Evolutionary conservation across 2,797 vertebrate genomes (phyloP), one percentile per base, ranked within the genome.

Genomic region (Hoplostethus mediterraneus): DNA sequence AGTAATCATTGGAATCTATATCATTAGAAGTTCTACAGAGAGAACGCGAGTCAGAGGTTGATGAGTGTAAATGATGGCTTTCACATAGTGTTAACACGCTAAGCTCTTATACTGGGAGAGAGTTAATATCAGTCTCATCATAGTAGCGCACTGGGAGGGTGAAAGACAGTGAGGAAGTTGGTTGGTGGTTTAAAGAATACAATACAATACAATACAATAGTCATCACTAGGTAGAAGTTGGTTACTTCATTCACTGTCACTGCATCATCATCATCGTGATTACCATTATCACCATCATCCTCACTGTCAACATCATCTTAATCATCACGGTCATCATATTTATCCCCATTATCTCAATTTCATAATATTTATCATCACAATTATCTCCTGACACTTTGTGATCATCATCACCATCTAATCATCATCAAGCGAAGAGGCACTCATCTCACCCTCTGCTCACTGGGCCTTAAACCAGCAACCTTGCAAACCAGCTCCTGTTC

Each of bases 1-100:
- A 83, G 83, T 77, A 89, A 85, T 90, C 87, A 87, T 79, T 58
- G 65, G 65, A 59, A 21, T 74, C 30, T 62, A 77, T 75, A 63
- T 59, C 38, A 71, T 75, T 75, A 74, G 79, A 68, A 52, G 70
- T 70, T 75, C 40, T 72, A 79, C 42, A 56, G 56, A 67, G 30
- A 65, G 61, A 6, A 8, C 0, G 14, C 12, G 2, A 30, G 73
- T 88, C 80, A 80, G 51, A 79, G 68, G 71, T 72, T 79, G 28
- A 28, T 28, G 28, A 28, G 28, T 28, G 28, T 25, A 0, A 65
- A 57, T 8, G 49, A 57, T 10, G 47, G 9, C 3, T 30, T 0
- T 52, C 55, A 61, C 47, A 40, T 64, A 14, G 53, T 47, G 53
- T 38, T 48, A 17, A 48, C 3, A 57, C 31, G 14, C 8, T 42